Base-by-base conservation (phyloP, 1,140 invertebrate species). In the Euwallacea similis region DNA sequence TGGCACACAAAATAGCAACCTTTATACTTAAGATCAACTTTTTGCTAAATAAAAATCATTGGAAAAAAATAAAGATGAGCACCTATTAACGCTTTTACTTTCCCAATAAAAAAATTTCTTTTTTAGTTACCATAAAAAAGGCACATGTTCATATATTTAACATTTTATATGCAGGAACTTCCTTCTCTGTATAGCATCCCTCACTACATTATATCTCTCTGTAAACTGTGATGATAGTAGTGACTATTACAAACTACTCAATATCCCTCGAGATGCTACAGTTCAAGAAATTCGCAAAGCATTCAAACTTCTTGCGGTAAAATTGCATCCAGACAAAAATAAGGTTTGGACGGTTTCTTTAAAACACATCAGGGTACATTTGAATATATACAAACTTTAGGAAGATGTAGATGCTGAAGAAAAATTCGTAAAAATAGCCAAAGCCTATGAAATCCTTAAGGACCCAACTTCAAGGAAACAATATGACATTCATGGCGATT, bases 261-360 rank as follows among this genome's bases (percentile, higher is more conserved):
- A 88, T 9, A 82, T 95, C 46, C 79, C 84, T 0, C 88, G 87
- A 82, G 86, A 88, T 81, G 92, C 92, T 0, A 86, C 87, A 70
- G 84, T 87, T 62, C 86, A 89, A 79, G 91, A 93, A 79, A 94
- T 95, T 65, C 84, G 90, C 74, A 89, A 88, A 81, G 91, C 92
- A 16, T 95, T 93, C 79, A 95, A 94, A 81, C 90, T 89, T 81
- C 77, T 94, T 42, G 93, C 92, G 3, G 84, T 95, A 3, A 88
- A 87, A 74, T 83, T 89, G 72, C 93, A 95, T 85, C 93, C 93
- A 33, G 93, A 95, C 82, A 95, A 95, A 85, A 94, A 94, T 83
- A 84, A 83, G 72, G 92, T 92, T 67, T 68, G 33, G 21, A 55
- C 15, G 6, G 46, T 13, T 50, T 11, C 9, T 50, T 6, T 50